Evolutionary conservation across 2,113 vertebrate species (phyloP).

Genomic region (Alligator mississippiensis): DNA sequence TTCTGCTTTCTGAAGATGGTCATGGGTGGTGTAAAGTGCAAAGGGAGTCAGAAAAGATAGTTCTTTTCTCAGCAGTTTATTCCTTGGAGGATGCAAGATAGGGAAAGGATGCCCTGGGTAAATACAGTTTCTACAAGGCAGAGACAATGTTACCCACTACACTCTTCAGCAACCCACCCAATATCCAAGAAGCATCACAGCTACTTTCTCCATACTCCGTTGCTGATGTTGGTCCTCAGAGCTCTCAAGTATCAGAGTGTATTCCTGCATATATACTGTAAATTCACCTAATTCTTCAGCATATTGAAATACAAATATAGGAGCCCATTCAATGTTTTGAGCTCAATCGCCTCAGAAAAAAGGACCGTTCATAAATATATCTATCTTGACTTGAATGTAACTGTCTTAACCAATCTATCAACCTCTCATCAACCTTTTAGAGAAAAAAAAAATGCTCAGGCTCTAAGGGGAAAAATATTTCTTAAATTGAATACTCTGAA

Average conservation of each 20-base stretch:
- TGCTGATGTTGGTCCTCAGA: neutral
- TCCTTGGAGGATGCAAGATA: neutral
- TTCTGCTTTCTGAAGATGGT: neutral
- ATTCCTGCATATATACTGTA: neutral
- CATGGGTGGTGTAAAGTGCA: neutral
- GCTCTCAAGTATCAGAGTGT: neutral
- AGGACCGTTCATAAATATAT: neutral
- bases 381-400: neutral
- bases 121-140: neutral
- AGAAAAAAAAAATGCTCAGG: neutral
- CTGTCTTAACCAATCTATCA: no score
- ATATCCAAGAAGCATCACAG: neutral
- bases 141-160: fast-evolving
- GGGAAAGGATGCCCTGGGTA: neutral
- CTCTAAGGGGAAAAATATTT: neutral
- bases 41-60: neutral
- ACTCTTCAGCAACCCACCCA: neutral
- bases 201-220: neutral
- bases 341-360: neutral
- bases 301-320: neutral
- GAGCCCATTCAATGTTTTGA: neutral
- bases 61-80: neutral
- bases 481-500: neutral
- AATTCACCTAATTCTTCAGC: neutral
- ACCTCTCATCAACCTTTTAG: neutral